phyloP scores from a whole-genome alignment of 2,113 vertebrate species.

The Podiceps cristatus region DNA sequence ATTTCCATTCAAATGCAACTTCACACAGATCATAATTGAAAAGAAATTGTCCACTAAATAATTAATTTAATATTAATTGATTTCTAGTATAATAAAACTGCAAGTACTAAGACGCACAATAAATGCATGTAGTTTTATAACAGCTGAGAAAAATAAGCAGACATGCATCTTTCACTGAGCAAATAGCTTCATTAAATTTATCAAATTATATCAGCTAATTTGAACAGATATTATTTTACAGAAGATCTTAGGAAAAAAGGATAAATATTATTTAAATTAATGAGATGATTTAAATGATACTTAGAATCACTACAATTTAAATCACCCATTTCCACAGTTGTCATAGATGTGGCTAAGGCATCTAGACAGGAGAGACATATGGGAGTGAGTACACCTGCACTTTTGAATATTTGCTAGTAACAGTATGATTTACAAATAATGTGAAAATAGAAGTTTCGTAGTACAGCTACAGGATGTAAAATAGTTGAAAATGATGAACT shows the following conservation, averaged over 20 bases:
- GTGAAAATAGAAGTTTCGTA: not conserved
- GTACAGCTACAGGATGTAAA: not conserved
- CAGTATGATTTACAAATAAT: not conserved
- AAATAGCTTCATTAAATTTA: conserved; percentile 14
- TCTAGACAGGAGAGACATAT: not conserved
- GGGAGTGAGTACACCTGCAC: not conserved
- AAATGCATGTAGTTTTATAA: not conserved
- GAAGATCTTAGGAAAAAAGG: not conserved
- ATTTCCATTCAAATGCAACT: not conserved
- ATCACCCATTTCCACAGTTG: not conserved
- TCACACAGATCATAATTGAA: not conserved
- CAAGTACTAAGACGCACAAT: not conserved
- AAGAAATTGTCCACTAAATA: not conserved
- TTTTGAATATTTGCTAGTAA: not conserved
- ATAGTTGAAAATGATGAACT: not conserved
- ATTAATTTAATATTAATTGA: not conserved
- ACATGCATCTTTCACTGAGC: not conserved
- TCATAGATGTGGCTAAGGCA: not conserved
- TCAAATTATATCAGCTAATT: conserved; percentile 21
- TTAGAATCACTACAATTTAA: not conserved
- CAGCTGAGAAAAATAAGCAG: not conserved
- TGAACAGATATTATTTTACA: not conserved
- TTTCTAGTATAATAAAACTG: not conserved
- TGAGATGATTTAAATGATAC: not conserved
- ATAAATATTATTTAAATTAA: conserved; percentile 15